Percentiles rank a stretch among this genome's conserved stretches.
Conservation (phyloP, 1,140 invertebrate genomes). For the Tyrophagus putrescentiae region DNA sequence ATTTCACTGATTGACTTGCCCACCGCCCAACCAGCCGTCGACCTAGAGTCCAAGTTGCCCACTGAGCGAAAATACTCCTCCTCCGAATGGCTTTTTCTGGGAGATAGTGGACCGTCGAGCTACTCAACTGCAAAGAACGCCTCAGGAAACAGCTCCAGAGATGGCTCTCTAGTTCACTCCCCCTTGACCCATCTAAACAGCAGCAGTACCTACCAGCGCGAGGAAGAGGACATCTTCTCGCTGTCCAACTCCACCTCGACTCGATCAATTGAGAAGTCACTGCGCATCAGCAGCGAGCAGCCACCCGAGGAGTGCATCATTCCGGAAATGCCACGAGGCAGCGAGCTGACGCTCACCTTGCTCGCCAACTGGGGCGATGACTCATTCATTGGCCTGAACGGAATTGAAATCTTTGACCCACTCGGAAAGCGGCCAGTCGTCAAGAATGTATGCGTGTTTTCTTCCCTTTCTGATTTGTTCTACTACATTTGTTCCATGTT, state of each 20-base stretch:
- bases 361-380: conserved; percentile 64
- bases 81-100: neutral
- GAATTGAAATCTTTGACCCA: conserved; percentile 56
- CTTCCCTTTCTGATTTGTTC: neutral
- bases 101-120: neutral
- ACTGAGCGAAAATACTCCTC: neutral
- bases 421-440: conserved; percentile 41
- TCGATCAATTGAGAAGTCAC: conserved; percentile 16
- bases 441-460: conserved; percentile 31
- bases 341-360: conserved; percentile 50
- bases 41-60: neutral
- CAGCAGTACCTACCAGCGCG: neutral
- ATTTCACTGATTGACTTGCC: too few relatives aligned
- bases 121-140: too few relatives aligned
- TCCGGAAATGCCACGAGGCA: conserved; percentile 54
- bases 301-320: conserved; percentile 38
- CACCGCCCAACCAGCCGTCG: too few relatives aligned
- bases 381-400: conserved; percentile 60
- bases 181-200: neutral
- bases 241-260: neutral
- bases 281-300: neutral
- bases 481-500: conserved; percentile 5
- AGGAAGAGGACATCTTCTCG: conserved; percentile 1
- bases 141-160: too few relatives aligned
- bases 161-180: too few relatives aligned